phyloP scores from a whole-genome alignment of 2,888 invertebrate genomes.

The Opisthograptis luteolata region DNA sequence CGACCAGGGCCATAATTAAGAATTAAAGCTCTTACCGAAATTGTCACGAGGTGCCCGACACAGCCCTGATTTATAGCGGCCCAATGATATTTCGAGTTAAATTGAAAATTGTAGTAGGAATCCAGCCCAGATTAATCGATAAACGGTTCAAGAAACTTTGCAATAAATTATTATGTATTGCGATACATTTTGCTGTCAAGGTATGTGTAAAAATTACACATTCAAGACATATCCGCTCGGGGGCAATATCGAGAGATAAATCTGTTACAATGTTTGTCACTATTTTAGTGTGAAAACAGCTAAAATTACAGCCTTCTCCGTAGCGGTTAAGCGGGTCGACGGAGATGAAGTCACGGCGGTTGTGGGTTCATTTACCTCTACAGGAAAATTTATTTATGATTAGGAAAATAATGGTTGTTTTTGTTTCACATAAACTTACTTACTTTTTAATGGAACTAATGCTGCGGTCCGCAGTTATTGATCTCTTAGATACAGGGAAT shows the following conservation, averaged over 20 bases:
- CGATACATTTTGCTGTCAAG: constrained; percentile 31
- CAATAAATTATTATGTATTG: constrained; percentile 39
- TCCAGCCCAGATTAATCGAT: constrained; percentile 59
- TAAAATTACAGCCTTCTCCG: too few species aligned
- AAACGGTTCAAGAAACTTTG: constrained; percentile 48
- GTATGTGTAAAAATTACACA: constrained; percentile 40
- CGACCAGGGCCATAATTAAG: constrained; percentile 74
- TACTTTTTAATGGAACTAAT: too few species aligned
- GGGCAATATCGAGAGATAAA: constrained; percentile 19
- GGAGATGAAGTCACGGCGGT: too few species aligned
- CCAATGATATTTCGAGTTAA: constrained; percentile 67
- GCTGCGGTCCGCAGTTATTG: too few species aligned
- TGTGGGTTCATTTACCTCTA: too few species aligned
- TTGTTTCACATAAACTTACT: too few species aligned
- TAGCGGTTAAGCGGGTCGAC: too few species aligned
- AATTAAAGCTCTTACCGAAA: constrained; percentile 74
- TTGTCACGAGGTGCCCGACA: constrained; percentile 62
- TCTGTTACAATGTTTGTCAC: constrained; percentile 16
- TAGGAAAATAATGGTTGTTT: too few species aligned
- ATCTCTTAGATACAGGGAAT: too few species aligned
- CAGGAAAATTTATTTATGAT: too few species aligned
- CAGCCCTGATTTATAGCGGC: constrained; percentile 64
- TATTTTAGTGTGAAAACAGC: constrained; percentile 1
- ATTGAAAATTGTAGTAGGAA: constrained; percentile 67
- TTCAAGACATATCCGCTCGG: constrained; percentile 19